Evolutionary conservation across 2,888 invertebrate species (phyloP), one percentile per base, ranked within the genome.

Genomic region (Lochmaea capreae): DNA sequence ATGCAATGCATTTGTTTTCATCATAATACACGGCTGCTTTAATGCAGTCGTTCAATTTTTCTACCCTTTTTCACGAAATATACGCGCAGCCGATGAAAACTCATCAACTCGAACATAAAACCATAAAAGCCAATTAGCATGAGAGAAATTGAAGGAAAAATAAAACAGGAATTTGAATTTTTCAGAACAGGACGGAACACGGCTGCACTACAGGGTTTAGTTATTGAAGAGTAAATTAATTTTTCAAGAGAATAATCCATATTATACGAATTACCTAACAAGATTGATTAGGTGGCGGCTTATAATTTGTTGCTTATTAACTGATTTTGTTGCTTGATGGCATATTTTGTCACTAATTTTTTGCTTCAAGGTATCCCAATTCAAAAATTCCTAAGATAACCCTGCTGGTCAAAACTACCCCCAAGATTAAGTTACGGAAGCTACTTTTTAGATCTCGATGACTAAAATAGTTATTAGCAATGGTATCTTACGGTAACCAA

Each of bases 81-180:
- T 62, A 49, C 49, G 68, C n/a, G 59, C 61, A 46, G 22, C 58
- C 10, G 43, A 59, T 46, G 46, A 46, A 59, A 67, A 43, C 42
- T 54, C 67, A 67, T 67, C 67, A 59, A 54, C 67, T 59, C 46
- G 58, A 67, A 67, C 46, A 43, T 67, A 67, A 39, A 59, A 67
- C 59, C 39, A 43, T 57, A 18, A 67, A 67, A 67, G 67, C 67
- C 67, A 67, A 67, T 67, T 67, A 67, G 58, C 59, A 58, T 57
- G 58, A 58, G 57, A 14, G n/a, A 65, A 65, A 65, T 65, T 65
- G 33, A 10, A 33, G 43, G 49, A 26, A 65, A 52, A 65, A 65
- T 11, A 26, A 43, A 18, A 65, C 14, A 26, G 43, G 10, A 49
- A 4, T 43, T 65, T 26, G n/a, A 49, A 66, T 52, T 42, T 62